Conservation (phyloP, 2,797 vertebrate genomes). For the Siniperca undulata region DNA sequence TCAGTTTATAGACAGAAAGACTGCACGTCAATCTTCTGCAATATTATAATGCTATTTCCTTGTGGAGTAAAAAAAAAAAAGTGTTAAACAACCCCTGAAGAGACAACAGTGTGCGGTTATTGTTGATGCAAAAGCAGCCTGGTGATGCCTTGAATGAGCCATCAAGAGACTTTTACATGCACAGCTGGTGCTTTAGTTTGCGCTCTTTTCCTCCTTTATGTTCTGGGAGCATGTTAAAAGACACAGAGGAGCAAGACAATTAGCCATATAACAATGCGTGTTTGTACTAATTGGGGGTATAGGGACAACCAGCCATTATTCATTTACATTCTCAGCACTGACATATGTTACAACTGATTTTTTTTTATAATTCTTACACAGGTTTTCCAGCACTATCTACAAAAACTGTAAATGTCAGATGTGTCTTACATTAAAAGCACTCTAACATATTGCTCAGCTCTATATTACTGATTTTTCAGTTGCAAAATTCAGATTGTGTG, state of each 20-base stretch:
- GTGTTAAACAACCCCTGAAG: constrained; percentile 38
- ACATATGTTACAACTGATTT: constrained; percentile 6
- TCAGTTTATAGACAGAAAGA: constrained; percentile 11
- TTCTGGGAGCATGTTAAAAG: constrained; percentile 69
- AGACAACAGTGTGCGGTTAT: constrained; percentile 53
- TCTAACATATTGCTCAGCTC: constrained; percentile 1
- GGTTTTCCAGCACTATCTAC: neutral
- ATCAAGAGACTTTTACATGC: constrained; percentile 65
- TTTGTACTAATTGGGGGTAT: constrained; percentile 74
- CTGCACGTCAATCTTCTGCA: constrained; percentile 15
- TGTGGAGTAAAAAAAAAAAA: constrained; percentile 39
- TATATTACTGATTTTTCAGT: neutral
- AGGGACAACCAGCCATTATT: constrained; percentile 61
- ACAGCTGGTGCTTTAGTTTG: constrained; percentile 62
- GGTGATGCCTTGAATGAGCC: constrained; percentile 74
- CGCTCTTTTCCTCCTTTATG: constrained; percentile 42
- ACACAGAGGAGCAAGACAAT: constrained; percentile 77
- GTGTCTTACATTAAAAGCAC: neutral
- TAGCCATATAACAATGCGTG: constrained; percentile 70
- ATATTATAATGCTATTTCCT: constrained; percentile 31
- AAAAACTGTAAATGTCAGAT: neutral
- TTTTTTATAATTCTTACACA: neutral
- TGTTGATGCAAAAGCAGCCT: constrained; percentile 70
- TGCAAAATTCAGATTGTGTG: neutral
- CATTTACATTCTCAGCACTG: constrained; percentile 36